Conservation (phyloP, 2,113 vertebrate species). For the Hassar affinis region DNA sequence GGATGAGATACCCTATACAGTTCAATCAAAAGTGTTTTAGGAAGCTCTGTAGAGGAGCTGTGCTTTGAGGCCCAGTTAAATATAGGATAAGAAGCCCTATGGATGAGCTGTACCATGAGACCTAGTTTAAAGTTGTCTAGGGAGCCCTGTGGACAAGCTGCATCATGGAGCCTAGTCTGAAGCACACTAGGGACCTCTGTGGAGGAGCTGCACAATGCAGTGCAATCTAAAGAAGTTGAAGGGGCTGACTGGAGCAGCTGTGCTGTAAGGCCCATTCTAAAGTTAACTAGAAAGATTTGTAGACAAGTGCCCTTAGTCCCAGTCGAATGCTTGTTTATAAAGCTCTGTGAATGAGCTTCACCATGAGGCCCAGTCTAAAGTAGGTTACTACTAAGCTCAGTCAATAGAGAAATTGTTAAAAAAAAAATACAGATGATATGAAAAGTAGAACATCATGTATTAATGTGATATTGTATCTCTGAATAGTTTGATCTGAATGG, state of each 20-base stretch:
- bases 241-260: too few species aligned
- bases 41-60: slow-evolving; percentile 4
- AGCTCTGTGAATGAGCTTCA: slow-evolving; percentile 4
- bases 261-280: too few species aligned
- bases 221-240: too few species aligned
- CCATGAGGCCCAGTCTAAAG: not conserved
- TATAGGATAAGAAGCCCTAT: not conserved
- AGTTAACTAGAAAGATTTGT: not conserved
- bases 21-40: not conserved
- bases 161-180: not conserved
- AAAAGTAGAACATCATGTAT: not conserved
- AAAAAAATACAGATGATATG: not conserved
- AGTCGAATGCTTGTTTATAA: not conserved
- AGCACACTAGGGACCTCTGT: not conserved
- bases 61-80: not conserved
- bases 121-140: not conserved
- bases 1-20: not conserved
- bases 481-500: slow-evolving; percentile 20
- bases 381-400: not conserved
- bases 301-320: not conserved
- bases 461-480: not conserved
- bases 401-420: not conserved
- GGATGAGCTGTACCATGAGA: not conserved
- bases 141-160: not conserved
- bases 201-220: not conserved